Percentiles rank a stretch among this genome's conserved stretches.
Evolutionary conservation across 2,113 vertebrate species (phyloP).

Genomic region (Onychorhynchus coronatus): DNA sequence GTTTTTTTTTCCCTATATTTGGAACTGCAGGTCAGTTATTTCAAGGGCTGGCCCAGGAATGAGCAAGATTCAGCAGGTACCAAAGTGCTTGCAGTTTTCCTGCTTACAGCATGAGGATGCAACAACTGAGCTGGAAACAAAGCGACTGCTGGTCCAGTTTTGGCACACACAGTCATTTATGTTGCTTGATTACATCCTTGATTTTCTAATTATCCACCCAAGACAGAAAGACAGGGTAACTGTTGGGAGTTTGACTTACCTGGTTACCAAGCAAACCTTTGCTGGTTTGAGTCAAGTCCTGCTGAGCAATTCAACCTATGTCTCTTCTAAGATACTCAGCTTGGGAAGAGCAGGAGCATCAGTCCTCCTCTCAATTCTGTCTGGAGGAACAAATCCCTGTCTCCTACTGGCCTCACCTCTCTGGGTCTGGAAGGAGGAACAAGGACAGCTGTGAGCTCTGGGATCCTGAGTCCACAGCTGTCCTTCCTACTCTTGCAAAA

Average conservation of each 20-base stretch:
- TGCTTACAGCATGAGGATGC: accelerated
- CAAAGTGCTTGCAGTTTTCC: neutral
- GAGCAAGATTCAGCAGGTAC: neutral
- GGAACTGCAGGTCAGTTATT: neutral
- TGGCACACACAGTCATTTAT: neutral
- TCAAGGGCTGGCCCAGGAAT: neutral
- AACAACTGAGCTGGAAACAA: neutral
- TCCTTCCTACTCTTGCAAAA: neutral
- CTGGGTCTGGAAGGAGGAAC: neutral
- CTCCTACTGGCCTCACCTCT: neutral
- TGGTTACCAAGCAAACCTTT: neutral
- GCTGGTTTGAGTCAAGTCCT: neutral
- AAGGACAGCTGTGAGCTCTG: neutral
- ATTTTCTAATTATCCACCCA: neutral
- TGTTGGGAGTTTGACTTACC: neutral
- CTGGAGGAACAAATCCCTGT: neutral
- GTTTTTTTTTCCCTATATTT: neutral
- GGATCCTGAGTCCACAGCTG: neutral
- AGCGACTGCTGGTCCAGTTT: neutral
- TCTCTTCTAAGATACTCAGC: neutral
- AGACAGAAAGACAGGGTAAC: neutral
- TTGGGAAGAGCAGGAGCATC: neutral
- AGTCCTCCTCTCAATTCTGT: neutral
- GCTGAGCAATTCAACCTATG: neutral
- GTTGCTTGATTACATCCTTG: neutral